These are phyloP conservation scores for Lithosia quadra DNA, from an alignment of 2,888 invertebrate species.

Conservation along the genomic window DNA sequence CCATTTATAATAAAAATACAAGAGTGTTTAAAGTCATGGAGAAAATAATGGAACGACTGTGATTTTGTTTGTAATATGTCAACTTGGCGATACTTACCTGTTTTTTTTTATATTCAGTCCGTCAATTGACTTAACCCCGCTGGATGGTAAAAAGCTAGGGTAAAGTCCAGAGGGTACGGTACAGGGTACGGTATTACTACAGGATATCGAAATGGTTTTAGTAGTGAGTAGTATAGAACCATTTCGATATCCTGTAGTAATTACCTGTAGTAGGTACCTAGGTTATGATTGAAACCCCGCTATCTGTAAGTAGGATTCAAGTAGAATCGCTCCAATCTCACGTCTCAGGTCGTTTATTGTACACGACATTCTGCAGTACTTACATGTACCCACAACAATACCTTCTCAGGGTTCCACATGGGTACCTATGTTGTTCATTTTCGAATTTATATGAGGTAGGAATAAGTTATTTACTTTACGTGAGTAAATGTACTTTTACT, in stretches of 20 bases:
- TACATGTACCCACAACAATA: conserved; percentile 10
- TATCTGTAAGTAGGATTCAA: conserved; percentile 18
- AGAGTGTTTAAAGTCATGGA: too few relatives aligned
- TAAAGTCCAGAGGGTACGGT: too few relatives aligned
- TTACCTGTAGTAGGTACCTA: too few relatives aligned
- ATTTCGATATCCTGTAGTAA: background rate
- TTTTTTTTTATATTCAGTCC: too few relatives aligned
- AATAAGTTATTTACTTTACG: conserved; percentile 2
- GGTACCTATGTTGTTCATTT: background rate
- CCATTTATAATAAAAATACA: too few relatives aligned
- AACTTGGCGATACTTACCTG: too few relatives aligned
- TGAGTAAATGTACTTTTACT: conserved; percentile 8
- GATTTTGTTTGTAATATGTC: too few relatives aligned
- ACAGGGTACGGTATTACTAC: too few relatives aligned
- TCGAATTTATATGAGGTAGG: background rate
- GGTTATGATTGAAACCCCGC: background rate
- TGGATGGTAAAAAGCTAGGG: too few relatives aligned
- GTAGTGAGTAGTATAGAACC: background rate
- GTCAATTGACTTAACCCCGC: too few relatives aligned
- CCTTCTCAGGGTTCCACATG: conserved; percentile 8
- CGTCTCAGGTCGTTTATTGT: conserved; percentile 54
- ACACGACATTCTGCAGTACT: conserved; percentile 41
- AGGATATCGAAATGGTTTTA: too few relatives aligned
- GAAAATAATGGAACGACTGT: too few relatives aligned
- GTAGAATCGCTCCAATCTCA: conserved; percentile 48